These are phyloP conservation scores for Nematolebias whitei DNA, from an alignment of 2,113 vertebrate genomes.

Conservation along the genomic window DNA sequence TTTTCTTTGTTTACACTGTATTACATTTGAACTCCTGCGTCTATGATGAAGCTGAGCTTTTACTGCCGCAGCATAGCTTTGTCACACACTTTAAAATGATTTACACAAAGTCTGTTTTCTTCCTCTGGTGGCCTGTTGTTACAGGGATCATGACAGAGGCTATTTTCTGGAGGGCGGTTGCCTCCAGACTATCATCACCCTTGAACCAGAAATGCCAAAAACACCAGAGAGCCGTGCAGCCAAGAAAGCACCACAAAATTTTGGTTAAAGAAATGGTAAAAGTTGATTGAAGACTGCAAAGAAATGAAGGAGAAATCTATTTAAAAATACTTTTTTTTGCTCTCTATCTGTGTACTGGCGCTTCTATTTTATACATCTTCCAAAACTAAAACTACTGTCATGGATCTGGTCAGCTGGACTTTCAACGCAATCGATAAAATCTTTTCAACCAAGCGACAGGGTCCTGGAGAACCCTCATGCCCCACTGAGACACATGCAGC, in stretches of 20 bases:
- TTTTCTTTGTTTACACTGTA: background rate
- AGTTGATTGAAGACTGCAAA: conserved; percentile 9
- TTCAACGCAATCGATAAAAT: too few species aligned
- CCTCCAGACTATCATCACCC: conserved; percentile 6
- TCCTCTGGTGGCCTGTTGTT: conserved; percentile 16
- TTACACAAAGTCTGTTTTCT: conserved; percentile 36
- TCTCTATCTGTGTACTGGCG: too few species aligned
- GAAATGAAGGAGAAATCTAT: conserved; percentile 14
- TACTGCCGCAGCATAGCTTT: conserved; percentile 6
- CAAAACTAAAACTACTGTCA: too few species aligned
- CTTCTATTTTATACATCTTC: too few species aligned
- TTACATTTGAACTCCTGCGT: background rate
- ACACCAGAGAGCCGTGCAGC: conserved; percentile 5
- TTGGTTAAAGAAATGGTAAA: conserved; percentile 4
- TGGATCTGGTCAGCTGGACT: too few species aligned
- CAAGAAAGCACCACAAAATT: conserved; percentile 25
- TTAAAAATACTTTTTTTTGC: too few species aligned
- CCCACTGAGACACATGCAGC: too few species aligned
- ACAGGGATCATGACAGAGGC: conserved; percentile 24
- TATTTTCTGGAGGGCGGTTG: conserved; percentile 40
- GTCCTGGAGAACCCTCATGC: too few species aligned
- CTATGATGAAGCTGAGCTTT: conserved; percentile 20
- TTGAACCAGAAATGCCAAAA: conserved; percentile 25
- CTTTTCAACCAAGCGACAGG: too few species aligned
- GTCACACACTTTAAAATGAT: conserved; percentile 27